Conservation (phyloP, 2,113 vertebrate genomes). For the Ondatra zibethicus region DNA sequence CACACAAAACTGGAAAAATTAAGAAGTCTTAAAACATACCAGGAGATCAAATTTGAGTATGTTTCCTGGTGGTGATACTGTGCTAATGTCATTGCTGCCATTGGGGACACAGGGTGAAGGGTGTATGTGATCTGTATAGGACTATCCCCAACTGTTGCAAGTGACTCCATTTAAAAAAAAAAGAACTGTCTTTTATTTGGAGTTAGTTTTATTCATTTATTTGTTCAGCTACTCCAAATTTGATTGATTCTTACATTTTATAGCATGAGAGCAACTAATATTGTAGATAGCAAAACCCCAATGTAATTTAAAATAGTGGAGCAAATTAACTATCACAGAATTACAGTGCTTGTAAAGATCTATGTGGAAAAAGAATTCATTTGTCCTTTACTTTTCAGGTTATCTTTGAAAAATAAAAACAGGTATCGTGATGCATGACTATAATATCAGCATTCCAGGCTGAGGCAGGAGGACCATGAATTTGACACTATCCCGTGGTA, state of each 20-base stretch:
- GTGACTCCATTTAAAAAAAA: not conserved
- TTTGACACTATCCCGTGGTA: not conserved
- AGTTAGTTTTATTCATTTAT: slow-evolving; percentile 42
- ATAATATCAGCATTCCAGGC: not conserved
- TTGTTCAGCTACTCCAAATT: not conserved
- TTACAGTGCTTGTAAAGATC: not conserved
- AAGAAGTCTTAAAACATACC: not conserved
- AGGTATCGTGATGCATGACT: not conserved
- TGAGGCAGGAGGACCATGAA: not conserved
- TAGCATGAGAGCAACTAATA: not conserved
- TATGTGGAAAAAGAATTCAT: not conserved
- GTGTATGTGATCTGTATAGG: not conserved
- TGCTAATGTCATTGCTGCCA: not conserved
- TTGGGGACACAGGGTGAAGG: not conserved
- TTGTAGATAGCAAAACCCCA: not conserved
- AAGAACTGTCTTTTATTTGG: not conserved
- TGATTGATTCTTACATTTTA: slow-evolving; percentile 12
- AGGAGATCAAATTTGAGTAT: not conserved
- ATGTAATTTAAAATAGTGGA: slow-evolving; percentile 8
- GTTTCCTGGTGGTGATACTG: not conserved
- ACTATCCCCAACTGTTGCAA: not conserved
- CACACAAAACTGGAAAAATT: not conserved
- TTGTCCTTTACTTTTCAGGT: not conserved
- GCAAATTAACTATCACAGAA: not conserved
- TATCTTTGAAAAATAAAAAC: not conserved